Percentiles rank a stretch among this genome's conserved stretches.
phyloP scores from a whole-genome alignment of 2,113 vertebrate species.

The Boulengerochromis microlepis region DNA sequence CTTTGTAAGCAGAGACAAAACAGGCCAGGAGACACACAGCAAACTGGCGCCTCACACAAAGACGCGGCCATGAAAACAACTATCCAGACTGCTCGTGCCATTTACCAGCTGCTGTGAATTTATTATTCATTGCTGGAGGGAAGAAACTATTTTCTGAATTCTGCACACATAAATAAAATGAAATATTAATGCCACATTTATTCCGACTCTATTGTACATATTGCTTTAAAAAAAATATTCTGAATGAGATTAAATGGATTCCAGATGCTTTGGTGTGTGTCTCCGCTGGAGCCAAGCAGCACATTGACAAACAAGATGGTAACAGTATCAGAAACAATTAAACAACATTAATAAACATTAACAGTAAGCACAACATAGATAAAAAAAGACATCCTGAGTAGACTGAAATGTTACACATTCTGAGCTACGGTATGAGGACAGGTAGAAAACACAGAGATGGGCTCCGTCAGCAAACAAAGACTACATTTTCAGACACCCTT shows the following conservation, averaged over 20 bases:
- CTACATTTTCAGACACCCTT: conserved; percentile 9
- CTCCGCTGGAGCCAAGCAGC: conserved; percentile 61
- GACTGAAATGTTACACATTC: conserved; percentile 48
- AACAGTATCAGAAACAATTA: conserved; percentile 58
- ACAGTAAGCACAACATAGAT: conserved; percentile 54
- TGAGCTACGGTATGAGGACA: conserved; percentile 53
- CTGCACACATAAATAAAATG: background rate
- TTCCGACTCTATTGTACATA: background rate
- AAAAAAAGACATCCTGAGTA: conserved; percentile 23
- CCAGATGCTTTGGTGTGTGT: conserved; percentile 57
- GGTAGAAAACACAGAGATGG: conserved; percentile 65
- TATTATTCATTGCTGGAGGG: background rate
- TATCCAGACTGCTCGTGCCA: background rate
- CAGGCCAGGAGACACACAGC: conserved; percentile 69
- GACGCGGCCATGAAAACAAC: background rate
- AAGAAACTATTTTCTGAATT: background rate
- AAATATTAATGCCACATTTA: background rate
- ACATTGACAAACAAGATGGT: conserved; percentile 76
- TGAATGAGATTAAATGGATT: background rate
- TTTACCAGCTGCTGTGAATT: background rate
- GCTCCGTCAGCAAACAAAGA: conserved; percentile 40
- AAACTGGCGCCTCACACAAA: background rate
- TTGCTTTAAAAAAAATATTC: background rate
- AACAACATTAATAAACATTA: conserved; percentile 65
- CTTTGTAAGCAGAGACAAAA: conserved; percentile 76